Conservation (phyloP, 2,797 vertebrate genomes). For the Monodelphis domestica region DNA sequence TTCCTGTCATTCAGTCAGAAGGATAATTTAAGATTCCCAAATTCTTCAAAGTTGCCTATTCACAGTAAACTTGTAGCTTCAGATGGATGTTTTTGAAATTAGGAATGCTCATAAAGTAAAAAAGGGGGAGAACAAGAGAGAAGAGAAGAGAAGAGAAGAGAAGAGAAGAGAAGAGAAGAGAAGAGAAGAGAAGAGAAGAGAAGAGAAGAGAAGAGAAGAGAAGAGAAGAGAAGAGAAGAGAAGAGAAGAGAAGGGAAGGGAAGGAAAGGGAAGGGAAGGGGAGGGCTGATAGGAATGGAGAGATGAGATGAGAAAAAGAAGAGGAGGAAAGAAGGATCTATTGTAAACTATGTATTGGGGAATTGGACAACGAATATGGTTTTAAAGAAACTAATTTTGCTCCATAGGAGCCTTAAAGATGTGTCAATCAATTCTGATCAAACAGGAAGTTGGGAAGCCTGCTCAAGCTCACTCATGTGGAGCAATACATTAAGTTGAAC, state of each 20-base stretch:
- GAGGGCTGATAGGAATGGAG: no score
- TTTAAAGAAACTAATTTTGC: slow-evolving; percentile 59
- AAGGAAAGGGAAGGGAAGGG: not conserved
- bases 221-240: not conserved
- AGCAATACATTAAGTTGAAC: slow-evolving; percentile 47
- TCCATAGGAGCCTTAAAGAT: slow-evolving; percentile 50
- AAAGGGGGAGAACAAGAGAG: not conserved
- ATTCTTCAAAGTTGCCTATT: slow-evolving; percentile 56
- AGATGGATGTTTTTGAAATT: slow-evolving; percentile 51
- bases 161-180: no score
- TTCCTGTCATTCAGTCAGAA: not conserved
- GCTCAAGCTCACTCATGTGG: slow-evolving; percentile 39
- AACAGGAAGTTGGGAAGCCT: slow-evolving; percentile 68
- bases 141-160: not conserved
- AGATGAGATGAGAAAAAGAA: not conserved
- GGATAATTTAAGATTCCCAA: slow-evolving; percentile 38
- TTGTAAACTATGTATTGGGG: slow-evolving; percentile 29
- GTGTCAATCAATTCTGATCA: slow-evolving; percentile 54
- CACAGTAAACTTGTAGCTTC: slow-evolving; percentile 29
- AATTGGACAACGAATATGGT: slow-evolving; percentile 60
- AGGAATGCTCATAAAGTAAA: slow-evolving; percentile 48
- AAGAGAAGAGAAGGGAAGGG: not conserved
- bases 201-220: no score
- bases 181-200: no score
- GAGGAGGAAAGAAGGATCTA: not conserved